These are phyloP conservation scores for Pteropus rufus DNA, from an alignment of 2,797 vertebrate species.

Conservation along the genomic window DNA sequence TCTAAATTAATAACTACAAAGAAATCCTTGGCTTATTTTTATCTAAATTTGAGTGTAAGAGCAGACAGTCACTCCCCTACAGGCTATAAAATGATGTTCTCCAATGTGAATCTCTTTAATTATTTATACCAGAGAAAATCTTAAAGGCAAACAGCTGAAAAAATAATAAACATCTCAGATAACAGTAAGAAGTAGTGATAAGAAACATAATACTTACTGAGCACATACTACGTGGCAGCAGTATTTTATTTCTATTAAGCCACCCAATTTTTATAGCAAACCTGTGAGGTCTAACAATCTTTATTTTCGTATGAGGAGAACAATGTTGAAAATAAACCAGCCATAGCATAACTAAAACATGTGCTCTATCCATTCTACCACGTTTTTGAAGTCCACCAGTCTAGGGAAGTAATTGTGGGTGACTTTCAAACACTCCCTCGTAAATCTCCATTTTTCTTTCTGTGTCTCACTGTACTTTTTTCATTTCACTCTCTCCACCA, in stretches of 20 bases:
- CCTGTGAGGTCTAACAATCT: not conserved
- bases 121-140: not conserved
- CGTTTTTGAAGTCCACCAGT: not conserved
- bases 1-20: not conserved
- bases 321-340: not conserved
- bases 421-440: not conserved
- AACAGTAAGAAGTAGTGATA: not conserved
- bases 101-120: not conserved
- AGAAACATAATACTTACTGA: not conserved
- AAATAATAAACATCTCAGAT: not conserved
- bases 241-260: not conserved
- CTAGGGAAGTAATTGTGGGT: no score
- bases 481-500: not conserved
- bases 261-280: not conserved
- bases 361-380: fast-evolving
- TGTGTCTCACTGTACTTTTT: not conserved
- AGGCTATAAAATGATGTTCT: not conserved
- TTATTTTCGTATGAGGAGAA: not conserved
- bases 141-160: not conserved
- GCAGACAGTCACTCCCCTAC: not conserved
- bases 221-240: not conserved
- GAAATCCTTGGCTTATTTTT: not conserved
- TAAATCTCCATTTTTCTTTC: fast-evolving
- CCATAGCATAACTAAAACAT: not conserved
- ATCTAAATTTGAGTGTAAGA: not conserved